Percentiles rank a stretch among this genome's conserved stretches.
phyloP scores from a whole-genome alignment of 2,888 invertebrate species.

The Drosophila rellima region DNA sequence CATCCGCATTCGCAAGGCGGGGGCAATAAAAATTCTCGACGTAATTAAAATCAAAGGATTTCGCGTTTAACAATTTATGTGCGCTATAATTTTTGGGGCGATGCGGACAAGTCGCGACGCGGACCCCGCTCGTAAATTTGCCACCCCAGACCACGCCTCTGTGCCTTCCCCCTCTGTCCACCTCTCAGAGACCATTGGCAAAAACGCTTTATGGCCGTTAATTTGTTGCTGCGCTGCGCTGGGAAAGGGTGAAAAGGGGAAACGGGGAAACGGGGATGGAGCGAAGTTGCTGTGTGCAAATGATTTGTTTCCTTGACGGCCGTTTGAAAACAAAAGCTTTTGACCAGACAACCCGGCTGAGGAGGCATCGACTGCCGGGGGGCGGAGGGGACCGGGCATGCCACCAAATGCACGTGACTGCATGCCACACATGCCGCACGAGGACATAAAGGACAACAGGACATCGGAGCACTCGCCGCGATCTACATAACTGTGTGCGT shows the following conservation, averaged over 20 bases:
- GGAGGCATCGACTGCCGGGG: neutral
- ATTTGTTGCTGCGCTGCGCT: slow-evolving; percentile 58
- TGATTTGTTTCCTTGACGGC: slow-evolving; percentile 83
- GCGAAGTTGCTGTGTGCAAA: slow-evolving; percentile 66
- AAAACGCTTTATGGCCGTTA: slow-evolving; percentile 80
- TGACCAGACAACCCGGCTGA: slow-evolving; percentile 58
- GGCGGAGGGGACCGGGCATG: slow-evolving; percentile 2
- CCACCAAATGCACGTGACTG: slow-evolving; percentile 69
- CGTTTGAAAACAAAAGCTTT: slow-evolving; percentile 76
- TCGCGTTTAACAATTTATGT: slow-evolving; percentile 82
- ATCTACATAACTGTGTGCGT: slow-evolving; percentile 47
- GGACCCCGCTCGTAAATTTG: slow-evolving; percentile 68
- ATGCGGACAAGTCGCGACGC: slow-evolving; percentile 45
- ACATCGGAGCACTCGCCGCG: slow-evolving; percentile 20
- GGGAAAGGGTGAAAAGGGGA: slow-evolving; percentile 5
- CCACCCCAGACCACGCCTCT: slow-evolving; percentile 1
- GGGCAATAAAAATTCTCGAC: slow-evolving; percentile 79
- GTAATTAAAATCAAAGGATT: slow-evolving; percentile 83
- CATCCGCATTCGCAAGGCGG: slow-evolving; percentile 41
- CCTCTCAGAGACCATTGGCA: slow-evolving; percentile 15
- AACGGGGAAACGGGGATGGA: neutral
- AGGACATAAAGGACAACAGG: neutral
- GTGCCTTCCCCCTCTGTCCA: neutral
- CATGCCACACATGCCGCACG: slow-evolving; percentile 68
- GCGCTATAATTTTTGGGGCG: slow-evolving; percentile 79